These are phyloP conservation scores for Maccullochella peelii DNA, from an alignment of 2,113 vertebrate genomes.

Conservation along the genomic window DNA sequence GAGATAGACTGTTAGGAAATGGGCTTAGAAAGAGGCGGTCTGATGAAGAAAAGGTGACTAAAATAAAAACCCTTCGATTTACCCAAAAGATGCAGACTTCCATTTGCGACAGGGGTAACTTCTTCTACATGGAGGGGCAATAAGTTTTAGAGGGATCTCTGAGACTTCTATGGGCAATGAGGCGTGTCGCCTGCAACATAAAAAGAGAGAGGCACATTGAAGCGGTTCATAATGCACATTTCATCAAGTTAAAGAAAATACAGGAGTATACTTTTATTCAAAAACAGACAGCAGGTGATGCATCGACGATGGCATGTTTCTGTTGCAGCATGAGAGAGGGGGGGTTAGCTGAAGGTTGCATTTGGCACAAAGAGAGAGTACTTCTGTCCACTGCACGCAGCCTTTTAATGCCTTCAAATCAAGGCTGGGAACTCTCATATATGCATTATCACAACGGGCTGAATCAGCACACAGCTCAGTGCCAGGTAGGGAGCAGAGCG, in stretches of 20 bases:
- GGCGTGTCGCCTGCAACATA: slow-evolving; percentile 79
- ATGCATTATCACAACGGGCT: slow-evolving; percentile 61
- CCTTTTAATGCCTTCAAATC: slow-evolving; percentile 70
- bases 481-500: slow-evolving; percentile 43
- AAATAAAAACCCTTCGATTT: slow-evolving; percentile 68
- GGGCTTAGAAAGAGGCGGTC: background rate
- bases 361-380: slow-evolving; percentile 58
- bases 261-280: slow-evolving; percentile 20
- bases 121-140: slow-evolving; percentile 78
- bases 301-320: slow-evolving; percentile 6
- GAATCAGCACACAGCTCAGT: slow-evolving; percentile 65
- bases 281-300: slow-evolving; percentile 18
- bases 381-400: slow-evolving; percentile 47
- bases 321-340: background rate
- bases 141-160: slow-evolving; percentile 77
- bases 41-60: slow-evolving; percentile 37
- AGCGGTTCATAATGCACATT: slow-evolving; percentile 41
- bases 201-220: slow-evolving; percentile 56
- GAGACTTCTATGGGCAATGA: slow-evolving; percentile 81
- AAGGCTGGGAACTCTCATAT: slow-evolving; percentile 44
- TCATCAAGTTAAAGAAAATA: slow-evolving; percentile 30
- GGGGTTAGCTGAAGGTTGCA: slow-evolving; percentile 30
- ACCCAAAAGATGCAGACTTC: slow-evolving; percentile 86
- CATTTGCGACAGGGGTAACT: slow-evolving; percentile 84
- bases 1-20: slow-evolving; percentile 25